phyloP scores from a whole-genome alignment of 2,113 vertebrate species.

The Macheiramphus alcinus region DNA sequence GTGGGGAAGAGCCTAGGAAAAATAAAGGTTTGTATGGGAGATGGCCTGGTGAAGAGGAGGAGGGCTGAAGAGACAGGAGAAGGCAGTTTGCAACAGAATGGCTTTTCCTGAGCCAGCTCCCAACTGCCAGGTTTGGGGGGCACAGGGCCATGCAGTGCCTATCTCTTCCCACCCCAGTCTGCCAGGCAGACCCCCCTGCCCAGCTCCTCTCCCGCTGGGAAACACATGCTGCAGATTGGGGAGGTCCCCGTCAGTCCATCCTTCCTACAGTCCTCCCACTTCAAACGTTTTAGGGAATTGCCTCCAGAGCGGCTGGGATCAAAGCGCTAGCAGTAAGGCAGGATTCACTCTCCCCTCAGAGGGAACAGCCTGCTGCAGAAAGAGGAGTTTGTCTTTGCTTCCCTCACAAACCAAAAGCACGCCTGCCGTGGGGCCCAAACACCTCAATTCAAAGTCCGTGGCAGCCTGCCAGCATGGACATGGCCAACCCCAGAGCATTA shows the following conservation, averaged over 20 bases:
- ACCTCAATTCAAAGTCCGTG: not conserved
- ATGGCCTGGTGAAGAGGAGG: not conserved
- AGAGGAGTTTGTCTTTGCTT: not conserved
- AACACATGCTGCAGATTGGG: not conserved
- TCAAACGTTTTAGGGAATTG: not conserved
- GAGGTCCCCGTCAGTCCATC: not conserved
- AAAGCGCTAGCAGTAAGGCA: not conserved
- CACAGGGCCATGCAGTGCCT: accelerated
- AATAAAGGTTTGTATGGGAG: not conserved
- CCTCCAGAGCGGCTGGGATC: not conserved
- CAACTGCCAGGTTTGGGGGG: accelerated
- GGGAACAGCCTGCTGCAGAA: not conserved
- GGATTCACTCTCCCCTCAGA: not conserved
- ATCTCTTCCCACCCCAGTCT: not conserved
- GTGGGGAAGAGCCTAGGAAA: not conserved
- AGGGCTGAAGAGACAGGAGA: not conserved
- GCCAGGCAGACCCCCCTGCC: not conserved
- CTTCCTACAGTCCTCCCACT: not conserved
- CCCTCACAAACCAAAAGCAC: accelerated
- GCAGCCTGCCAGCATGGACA: accelerated
- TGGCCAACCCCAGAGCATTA: not conserved
- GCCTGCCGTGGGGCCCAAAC: accelerated
- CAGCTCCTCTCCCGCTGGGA: not conserved
- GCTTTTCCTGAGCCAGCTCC: not conserved
- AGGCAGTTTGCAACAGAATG: too few relatives aligned